Evolutionary conservation across 1,140 invertebrate genomes (phyloP).

Genomic region (Sarcophaga peregrina): DNA sequence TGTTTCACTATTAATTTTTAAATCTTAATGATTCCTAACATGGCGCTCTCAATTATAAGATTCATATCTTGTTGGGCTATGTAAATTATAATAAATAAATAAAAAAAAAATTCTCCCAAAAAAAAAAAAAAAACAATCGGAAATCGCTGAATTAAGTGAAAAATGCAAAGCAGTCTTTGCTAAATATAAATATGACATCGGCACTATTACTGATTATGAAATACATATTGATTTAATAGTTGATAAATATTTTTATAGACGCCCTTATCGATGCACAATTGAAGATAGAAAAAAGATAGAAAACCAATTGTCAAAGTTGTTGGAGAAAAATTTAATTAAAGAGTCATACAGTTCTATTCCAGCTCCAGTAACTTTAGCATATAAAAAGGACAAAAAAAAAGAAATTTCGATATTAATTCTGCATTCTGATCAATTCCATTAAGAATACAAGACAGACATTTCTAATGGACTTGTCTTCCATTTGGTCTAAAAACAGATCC

Average conservation of each 20-base stretch:
- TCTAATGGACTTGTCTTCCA: constrained; percentile 58
- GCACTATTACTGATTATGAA: constrained; percentile 46
- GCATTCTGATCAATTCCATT: constrained; percentile 66
- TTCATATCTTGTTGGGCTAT: too few species aligned
- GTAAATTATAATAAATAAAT: too few species aligned
- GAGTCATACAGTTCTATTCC: too few species aligned
- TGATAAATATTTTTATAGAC: constrained; percentile 61
- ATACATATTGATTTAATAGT: constrained; percentile 58
- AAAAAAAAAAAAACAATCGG: constrained; percentile 46
- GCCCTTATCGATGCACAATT: constrained; percentile 59
- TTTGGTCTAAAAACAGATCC: constrained; percentile 61
- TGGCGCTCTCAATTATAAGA: too few species aligned
- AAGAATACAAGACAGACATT: constrained; percentile 60
- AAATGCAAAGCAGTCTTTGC: constrained; percentile 59
- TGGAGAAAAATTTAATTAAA: too few species aligned
- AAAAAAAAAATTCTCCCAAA: too few species aligned
- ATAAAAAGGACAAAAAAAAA: too few species aligned
- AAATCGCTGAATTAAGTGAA: constrained; percentile 54
- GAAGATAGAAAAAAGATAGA: constrained; percentile 47
- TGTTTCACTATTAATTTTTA: too few species aligned
- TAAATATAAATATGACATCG: constrained; percentile 62
- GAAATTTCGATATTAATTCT: constrained; percentile 64
- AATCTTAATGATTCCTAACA: too few species aligned
- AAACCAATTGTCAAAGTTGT: too few species aligned
- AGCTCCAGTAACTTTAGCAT: too few species aligned